Percentiles rank a stretch among this genome's conserved stretches.
Evolutionary conservation across 2,888 invertebrate species (phyloP).

Genomic region (Eupeodes latifasciatus): DNA sequence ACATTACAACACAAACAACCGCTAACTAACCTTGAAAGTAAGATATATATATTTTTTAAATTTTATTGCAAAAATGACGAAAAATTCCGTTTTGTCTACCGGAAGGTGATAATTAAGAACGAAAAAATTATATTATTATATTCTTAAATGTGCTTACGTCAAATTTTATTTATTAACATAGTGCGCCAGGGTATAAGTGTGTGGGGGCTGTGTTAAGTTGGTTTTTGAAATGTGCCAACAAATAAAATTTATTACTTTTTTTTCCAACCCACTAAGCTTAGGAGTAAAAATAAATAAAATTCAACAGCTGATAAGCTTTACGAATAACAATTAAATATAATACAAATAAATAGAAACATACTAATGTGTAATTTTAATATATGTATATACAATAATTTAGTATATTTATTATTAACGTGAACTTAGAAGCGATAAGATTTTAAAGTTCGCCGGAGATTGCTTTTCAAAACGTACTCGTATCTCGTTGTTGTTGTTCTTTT

Average conservation of each 20-base stretch:
- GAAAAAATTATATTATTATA: constrained; percentile 8
- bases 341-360: background rate
- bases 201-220: constrained; percentile 6
- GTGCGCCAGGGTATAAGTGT: background rate
- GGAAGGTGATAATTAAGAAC: constrained; percentile 58
- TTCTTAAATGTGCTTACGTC: constrained; percentile 42
- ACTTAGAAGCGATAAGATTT: constrained; percentile 69
- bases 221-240: constrained; percentile 22
- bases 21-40: constrained; percentile 8
- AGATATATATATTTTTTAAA: background rate
- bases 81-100: constrained; percentile 61
- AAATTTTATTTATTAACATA: constrained; percentile 5
- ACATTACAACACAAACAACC: constrained; percentile 16
- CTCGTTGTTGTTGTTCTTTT: constrained; percentile 2
- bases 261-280: constrained; percentile 17
- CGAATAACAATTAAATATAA: constrained; percentile 12
- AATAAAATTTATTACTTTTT: constrained; percentile 8
- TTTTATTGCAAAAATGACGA: constrained; percentile 45
- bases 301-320: constrained; percentile 30
- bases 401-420: constrained; percentile 51
- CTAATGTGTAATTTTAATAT: background rate
- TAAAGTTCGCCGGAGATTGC: constrained; percentile 59
- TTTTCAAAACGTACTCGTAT: background rate
- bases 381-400: constrained; percentile 22
- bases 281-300: background rate